These are phyloP conservation scores for Matsumyia berberina DNA, from an alignment of 2,888 invertebrate species.

Conservation along the genomic window DNA sequence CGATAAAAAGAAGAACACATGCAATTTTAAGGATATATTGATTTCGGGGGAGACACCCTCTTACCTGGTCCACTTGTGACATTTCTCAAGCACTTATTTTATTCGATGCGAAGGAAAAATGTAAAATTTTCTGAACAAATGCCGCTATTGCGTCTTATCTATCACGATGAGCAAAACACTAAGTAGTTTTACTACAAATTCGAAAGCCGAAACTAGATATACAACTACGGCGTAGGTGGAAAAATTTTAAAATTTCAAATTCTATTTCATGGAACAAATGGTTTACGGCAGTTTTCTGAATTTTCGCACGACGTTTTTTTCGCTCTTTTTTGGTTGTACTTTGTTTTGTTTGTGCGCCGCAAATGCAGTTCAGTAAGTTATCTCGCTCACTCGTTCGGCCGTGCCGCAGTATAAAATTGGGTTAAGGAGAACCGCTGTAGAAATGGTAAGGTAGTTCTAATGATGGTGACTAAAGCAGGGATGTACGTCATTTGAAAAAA, in stretches of 20 bases:
- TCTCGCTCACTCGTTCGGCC: constrained; percentile 21
- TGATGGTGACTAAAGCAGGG: neutral
- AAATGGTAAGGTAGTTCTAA: constrained; percentile 12
- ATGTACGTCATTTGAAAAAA: neutral
- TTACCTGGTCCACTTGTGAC: constrained; percentile 79
- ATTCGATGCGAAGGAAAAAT: constrained; percentile 9
- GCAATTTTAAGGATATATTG: constrained; percentile 47
- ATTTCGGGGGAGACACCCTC: constrained; percentile 59
- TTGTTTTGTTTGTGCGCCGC: constrained; percentile 73
- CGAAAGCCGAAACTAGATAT: neutral
- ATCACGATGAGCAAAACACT: neutral
- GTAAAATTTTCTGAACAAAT: neutral
- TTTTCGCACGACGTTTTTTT: constrained; percentile 52
- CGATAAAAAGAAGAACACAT: constrained; percentile 33
- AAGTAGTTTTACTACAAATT: neutral
- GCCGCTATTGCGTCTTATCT: constrained; percentile 35
- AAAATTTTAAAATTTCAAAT: constrained; percentile 27
- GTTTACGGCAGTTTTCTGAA: constrained; percentile 65
- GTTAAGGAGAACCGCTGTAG: constrained; percentile 35
- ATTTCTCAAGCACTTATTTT: constrained; percentile 62
- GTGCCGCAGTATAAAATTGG: neutral
- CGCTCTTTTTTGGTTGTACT: constrained; percentile 42
- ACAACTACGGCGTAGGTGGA: neutral
- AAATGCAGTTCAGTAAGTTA: neutral
- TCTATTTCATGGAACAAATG: constrained; percentile 13